Evolutionary conservation across 2,797 vertebrate genomes (phyloP), one percentile per base, ranked within the genome.

Genomic region (Ptychadena robeensis): DNA sequence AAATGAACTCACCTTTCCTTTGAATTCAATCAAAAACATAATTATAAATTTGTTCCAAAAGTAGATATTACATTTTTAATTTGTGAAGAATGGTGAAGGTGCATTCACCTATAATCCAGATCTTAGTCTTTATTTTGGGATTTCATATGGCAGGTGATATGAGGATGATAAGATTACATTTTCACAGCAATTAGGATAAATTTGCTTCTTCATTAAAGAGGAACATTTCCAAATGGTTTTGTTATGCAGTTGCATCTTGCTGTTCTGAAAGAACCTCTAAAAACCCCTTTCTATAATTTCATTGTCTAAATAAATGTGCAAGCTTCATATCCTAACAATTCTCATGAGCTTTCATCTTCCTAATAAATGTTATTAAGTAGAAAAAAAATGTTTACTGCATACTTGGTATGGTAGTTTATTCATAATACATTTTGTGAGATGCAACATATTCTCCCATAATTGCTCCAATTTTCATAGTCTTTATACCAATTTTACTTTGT

Each of bases 301-400:
- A 67, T 75, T 82, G 40, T 83, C 61, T 61, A 27, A 57, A 59
- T 79, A 74, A 66, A 67, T 79, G 61, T 32, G n/a, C 40, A 65
- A 32, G 48, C 68, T 75, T 80, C 59, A 48, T 73, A 67, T 65
- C 15, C 40, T 69, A 73, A 69, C 53, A 80, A 74, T 69, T 71
- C 63, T 28, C 32, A 6, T 7, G 11, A 38, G 71, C 77, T 84
- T 84, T 84, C 76, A 84, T 80, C 77, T 68, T 80, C 70, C 31
- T 84, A 82, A 84, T 79, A 84, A 73, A 48, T 73, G 61, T 66
- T 22, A 76, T 79, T 73, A 72, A 57, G 69, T 70, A 31, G 40
- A 73, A 67, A 66, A n/a, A 38, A 57, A 79, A 59, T 37, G 65
- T 81, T 53, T 78, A n/a, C 30, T 32, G 30, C 7, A 9, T 61